Base-by-base conservation (phyloP, 2,888 invertebrate genomes). In the Drosophila mercatorum region DNA sequence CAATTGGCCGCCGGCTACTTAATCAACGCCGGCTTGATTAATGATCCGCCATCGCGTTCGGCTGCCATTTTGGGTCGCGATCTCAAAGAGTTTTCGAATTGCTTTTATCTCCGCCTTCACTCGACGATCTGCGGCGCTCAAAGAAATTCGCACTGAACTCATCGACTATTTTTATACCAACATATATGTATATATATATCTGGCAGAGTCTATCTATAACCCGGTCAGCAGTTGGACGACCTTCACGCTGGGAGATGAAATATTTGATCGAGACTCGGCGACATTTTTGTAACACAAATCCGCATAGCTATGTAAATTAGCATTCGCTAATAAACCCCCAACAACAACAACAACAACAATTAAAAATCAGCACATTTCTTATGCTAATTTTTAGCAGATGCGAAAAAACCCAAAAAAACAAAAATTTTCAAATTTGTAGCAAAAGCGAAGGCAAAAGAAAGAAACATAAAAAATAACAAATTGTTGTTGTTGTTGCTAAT, bases 231-330 rank as follows among this genome's bases (percentile, higher is more conserved):
- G 70, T 72, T 55, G 57, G 61, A 90, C 90, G 90, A 90, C 90
- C 90, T 90, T 90, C 89, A 80, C 72, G 66, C 78, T 66, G 31
- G 31, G 66, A 68, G 77, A 77, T 71, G 31, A 51, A 17, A 51
- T 66, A 73, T 73, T 73, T 64, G 52, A 72, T 80, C 72, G 56
- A 53, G 34, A 64, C 59, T 60, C 12, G 58, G 55, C 26, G 62
- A 68, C 63, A 75, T 72, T 81, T 80, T 74, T 80, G 75, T 83
- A 72, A 73, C 72, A 77, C 66, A 83, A 90, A 90, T 90, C 87
- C 87, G 83, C 87, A 84, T 90, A 81, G 77, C 82, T 65, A 89
- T 87, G 83, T 81, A 87, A 90, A 89, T 90, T 79, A 77, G 66
- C 55, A 83, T 72, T 53, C 52, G 28, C 56, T 68, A 65, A 71